Evolutionary conservation across 2,113 vertebrate genomes (phyloP), one percentile per base, ranked within the genome.

Genomic region (Alethe diademata): DNA sequence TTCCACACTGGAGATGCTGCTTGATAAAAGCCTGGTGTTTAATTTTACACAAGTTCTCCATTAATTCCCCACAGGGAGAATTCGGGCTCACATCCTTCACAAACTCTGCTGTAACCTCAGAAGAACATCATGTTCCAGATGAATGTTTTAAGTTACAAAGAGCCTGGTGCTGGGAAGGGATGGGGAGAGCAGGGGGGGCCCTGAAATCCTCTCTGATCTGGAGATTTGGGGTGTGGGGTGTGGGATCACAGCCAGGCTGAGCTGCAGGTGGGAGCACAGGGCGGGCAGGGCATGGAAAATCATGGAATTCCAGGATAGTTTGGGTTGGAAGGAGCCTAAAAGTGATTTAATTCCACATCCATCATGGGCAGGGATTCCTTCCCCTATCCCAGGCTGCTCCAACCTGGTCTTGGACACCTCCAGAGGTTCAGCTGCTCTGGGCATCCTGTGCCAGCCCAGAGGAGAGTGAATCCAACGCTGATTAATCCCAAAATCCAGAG

Each of bases 51-150:
- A n/a, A 78, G 47, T 85, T 90, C 19, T 38, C 70, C 92, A 81
- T 92, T 93, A 85, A 74, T 92, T 93, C 62, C 69, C 88, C 45
- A 2, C 5, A 31, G 85, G 91, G 91, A 93, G 26, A 45, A 17
- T 90, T 75, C 66, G 86, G 78, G 56, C 28, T 71, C 25, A 22
- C 28, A 19, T 87, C 56, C 72, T 35, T 53, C 53, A 5, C 60
- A 62, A 45, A 13, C 40, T 10, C 43, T 5, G 65, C 43, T 78
- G 70, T 78, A 54, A 43, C 48, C 60, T 61, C 31, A 3, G 2
- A 43, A 74, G 81, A 90, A 87, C 92, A 85, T 71, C 0, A 0
- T 90, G 81, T 78, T 88, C 38, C 4, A 45, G 74, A 88, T 92
- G 61, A 90, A 87, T 85, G 88, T 81, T 96, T 92, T 42, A 93